Evolutionary conservation across 2,113 vertebrate genomes (phyloP).

Genomic region (Elgaria multicarinata): DNA sequence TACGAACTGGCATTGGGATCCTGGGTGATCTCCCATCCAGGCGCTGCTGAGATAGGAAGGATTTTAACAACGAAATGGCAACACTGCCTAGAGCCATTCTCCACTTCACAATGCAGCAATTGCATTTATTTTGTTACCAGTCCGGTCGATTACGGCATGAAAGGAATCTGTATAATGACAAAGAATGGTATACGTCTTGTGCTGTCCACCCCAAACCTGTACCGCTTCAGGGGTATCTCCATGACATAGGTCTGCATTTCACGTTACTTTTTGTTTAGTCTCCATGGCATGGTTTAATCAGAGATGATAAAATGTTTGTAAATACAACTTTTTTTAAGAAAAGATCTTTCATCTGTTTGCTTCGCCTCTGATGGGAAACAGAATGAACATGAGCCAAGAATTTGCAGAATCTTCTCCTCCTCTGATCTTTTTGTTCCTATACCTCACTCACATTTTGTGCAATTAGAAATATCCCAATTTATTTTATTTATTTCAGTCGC

Average conservation of each 20-base stretch:
- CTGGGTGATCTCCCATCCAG: background rate
- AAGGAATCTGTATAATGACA: background rate
- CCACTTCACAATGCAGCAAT: background rate
- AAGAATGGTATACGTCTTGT: conserved; percentile 55
- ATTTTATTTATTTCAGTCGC: conserved; percentile 66
- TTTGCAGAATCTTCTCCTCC: background rate
- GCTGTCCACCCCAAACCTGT: conserved; percentile 51
- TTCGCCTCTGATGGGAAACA: conserved; percentile 46
- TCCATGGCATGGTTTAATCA: conserved; percentile 65
- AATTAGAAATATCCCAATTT: conserved; percentile 58
- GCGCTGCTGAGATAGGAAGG: background rate
- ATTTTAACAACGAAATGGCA: background rate
- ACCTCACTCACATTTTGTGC: conserved; percentile 56
- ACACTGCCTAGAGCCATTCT: background rate
- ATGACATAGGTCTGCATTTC: conserved; percentile 59
- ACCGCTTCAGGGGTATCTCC: conserved; percentile 66
- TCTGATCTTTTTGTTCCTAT: conserved; percentile 58
- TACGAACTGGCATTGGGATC: background rate
- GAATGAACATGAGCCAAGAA: conserved; percentile 12
- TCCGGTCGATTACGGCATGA: conserved; percentile 29
- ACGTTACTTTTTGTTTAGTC: conserved; percentile 68
- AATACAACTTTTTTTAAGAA: conserved; percentile 45
- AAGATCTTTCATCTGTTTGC: conserved; percentile 45
- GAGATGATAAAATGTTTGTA: conserved; percentile 74
- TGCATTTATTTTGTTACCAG: background rate